phyloP scores from a whole-genome alignment of 2,113 vertebrate genomes.

The Orycteropus afer region DNA sequence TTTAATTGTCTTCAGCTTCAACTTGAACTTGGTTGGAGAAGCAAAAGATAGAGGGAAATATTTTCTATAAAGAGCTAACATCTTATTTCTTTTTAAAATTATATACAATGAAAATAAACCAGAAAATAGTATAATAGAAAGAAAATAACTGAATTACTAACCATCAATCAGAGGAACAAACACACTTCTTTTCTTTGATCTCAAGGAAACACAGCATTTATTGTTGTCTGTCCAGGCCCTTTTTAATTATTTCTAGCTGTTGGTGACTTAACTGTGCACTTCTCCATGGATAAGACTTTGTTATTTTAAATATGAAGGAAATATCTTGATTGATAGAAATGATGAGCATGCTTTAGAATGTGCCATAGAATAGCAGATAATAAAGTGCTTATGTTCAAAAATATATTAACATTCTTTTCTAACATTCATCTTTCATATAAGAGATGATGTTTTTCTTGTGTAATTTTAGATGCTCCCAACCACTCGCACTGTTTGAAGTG shows the following conservation, averaged over 20 bases:
- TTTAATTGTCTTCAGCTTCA: no score
- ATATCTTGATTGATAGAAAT: constrained; percentile 68
- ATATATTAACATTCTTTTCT: constrained; percentile 76
- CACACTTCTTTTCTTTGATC: neutral
- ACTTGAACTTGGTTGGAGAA: no score
- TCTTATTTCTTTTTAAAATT: constrained; percentile 6
- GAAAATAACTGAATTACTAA: neutral
- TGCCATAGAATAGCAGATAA: constrained; percentile 67
- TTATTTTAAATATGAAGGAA: constrained; percentile 68
- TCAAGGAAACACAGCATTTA: neutral
- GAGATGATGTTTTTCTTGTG: constrained; percentile 78
- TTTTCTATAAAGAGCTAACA: neutral
- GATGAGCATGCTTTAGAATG: constrained; percentile 59
- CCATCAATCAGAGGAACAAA: constrained; percentile 6
- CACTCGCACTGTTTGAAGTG: constrained; percentile 76
- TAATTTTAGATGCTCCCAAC: constrained; percentile 73
- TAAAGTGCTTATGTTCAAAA: constrained; percentile 70
- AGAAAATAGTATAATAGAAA: neutral
- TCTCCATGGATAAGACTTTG: neutral
- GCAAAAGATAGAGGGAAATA: neutral
- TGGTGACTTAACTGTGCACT: neutral
- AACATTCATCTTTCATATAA: constrained; percentile 78
- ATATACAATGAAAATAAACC: neutral
- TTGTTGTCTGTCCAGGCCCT: neutral
- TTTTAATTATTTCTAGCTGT: neutral